phyloP scores from a whole-genome alignment of 2,113 vertebrate genomes.

The Rhinolophus ferrumequinum region DNA sequence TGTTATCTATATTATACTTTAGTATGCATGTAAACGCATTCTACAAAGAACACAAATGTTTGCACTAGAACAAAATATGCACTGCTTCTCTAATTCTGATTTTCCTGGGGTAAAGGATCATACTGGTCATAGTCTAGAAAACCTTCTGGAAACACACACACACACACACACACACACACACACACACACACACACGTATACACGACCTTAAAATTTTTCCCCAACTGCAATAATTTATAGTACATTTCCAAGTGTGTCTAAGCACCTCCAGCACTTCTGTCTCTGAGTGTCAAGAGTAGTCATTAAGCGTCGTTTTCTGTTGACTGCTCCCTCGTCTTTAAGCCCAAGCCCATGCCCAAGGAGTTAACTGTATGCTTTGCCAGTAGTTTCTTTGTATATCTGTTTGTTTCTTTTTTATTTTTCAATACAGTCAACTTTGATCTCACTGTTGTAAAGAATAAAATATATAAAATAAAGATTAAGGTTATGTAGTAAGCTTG shows the following conservation, averaged over 20 bases:
- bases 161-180: neutral
- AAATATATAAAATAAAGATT: neutral
- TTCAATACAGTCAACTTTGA: neutral
- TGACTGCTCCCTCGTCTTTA: neutral
- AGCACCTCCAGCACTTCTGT: neutral
- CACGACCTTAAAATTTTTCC: neutral
- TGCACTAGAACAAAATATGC: neutral
- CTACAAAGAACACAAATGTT: neutral
- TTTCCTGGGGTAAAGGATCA: neutral
- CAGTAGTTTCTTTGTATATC: neutral
- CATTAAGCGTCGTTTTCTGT: neutral
- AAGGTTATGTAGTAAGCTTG: neutral
- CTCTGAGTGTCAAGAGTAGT: neutral
- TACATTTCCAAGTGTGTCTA: neutral
- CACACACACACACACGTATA: neutral
- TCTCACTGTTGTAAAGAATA: neutral
- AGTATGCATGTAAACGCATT: neutral
- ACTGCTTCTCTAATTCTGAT: neutral
- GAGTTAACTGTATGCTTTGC: neutral
- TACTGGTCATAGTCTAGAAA: neutral
- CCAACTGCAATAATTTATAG: neutral
- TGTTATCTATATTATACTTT: neutral
- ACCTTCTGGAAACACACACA: neutral
- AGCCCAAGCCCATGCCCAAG: neutral
- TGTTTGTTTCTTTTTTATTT: neutral